Evolutionary conservation across 2,888 invertebrate genomes (phyloP), one percentile per base, ranked within the genome.

Genomic region (Elysia crispata): DNA sequence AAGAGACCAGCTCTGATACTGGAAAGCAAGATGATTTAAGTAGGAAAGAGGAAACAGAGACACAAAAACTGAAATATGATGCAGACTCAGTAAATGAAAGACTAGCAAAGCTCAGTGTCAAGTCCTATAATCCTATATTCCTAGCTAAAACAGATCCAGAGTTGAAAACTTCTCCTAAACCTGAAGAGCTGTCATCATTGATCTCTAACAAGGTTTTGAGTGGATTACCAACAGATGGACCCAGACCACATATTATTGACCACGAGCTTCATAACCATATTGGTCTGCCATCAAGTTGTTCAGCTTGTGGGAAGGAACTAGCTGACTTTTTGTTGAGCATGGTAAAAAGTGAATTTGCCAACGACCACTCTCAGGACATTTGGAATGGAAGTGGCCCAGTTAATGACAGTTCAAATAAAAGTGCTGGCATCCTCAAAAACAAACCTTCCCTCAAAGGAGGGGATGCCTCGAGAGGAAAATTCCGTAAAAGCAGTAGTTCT

Each of bases 171-270:
- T 18, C 15, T 64, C 20, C 64, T 64, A 25, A 11, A 5, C 1
- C 13, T 8, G 30, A 23, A 20, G 31, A 33, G 30, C 1, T 33
- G n/a, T 69, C 25, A 11, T 25, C 15, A 8, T 69, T 70, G 25
- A 15, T 23, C 49, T 49, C 60, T 20, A 72, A 64, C 67, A 77
- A 76, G 41, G 66, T 75, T 8, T 57, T 74, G 49, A 33, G 72
- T 11, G 80, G 78, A 8, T 64, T 82, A 20, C 20, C 80, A 0
- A 82, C 80, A n/a, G 80, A 82, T 54, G 82, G 80, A 15, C 69
- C 82, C 1, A 62, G 76, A 18, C 82, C 82, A 1, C 49, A 33
- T 41, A 69, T 82, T 50, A 80, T 80, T 75, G 76, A 78, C 73
- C 82, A 82, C 69, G n/a, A 62, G 28, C 25, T n/a, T 15, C 82